phyloP scores from a whole-genome alignment of 2,888 invertebrate genomes.

The Drosophila neoperkinsi region DNA sequence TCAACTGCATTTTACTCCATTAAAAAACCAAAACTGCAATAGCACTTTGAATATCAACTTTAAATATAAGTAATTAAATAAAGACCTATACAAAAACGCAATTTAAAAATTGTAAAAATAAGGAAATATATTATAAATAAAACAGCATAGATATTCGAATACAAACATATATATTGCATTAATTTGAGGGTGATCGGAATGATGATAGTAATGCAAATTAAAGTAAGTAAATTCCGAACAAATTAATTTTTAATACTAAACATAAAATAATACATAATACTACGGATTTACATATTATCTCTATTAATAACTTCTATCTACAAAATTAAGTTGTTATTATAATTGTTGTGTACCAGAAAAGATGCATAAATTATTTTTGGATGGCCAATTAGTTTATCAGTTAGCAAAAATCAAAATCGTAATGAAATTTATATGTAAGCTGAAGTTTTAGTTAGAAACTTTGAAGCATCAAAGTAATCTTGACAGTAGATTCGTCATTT shows the following conservation, averaged over 20 bases:
- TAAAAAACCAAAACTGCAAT: slow-evolving; percentile 31
- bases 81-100: slow-evolving; percentile 27
- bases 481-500: slow-evolving; percentile 34
- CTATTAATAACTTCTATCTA: not conserved
- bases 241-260: not conserved
- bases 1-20: slow-evolving; percentile 59
- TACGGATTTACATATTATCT: not conserved
- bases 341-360: not conserved
- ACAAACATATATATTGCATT: not conserved
- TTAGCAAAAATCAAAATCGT: not conserved
- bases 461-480: not conserved
- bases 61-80: slow-evolving; percentile 51
- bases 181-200: not conserved
- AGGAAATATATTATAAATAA: slow-evolving; percentile 38
- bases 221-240: slow-evolving; percentile 10
- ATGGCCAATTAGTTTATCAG: not conserved
- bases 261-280: not conserved
- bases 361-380: not conserved
- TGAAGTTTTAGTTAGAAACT: not conserved
- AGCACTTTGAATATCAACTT: slow-evolving; percentile 63
- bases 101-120: slow-evolving; percentile 49
- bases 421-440: not conserved
- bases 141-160: slow-evolving; percentile 40
- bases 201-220: not conserved
- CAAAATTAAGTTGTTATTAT: not conserved